These are phyloP conservation scores for Nylanderia fulva DNA, from an alignment of 1,140 invertebrate genomes.

Conservation along the genomic window DNA sequence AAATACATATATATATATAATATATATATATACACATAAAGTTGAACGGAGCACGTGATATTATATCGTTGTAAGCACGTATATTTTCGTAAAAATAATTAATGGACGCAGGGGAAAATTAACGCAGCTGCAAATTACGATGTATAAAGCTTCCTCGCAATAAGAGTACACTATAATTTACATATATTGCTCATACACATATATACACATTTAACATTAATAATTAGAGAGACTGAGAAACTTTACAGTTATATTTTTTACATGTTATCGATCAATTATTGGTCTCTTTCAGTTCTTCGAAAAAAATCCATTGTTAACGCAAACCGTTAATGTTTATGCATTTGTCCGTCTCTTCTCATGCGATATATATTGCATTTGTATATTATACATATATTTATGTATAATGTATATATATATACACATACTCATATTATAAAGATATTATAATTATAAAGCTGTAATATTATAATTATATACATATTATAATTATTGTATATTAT, in stretches of 20 bases:
- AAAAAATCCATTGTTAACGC: constrained; percentile 1
- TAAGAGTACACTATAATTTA: constrained; percentile 35
- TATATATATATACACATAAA: no score
- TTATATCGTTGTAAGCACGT: not conserved
- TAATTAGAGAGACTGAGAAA: constrained; percentile 46
- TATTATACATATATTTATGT: constrained; percentile 8
- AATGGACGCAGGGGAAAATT: not conserved
- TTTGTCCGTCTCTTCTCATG: constrained; percentile 30
- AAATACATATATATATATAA: no score
- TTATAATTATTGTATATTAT: no score
- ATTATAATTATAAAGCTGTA: no score
- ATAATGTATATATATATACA: no score
- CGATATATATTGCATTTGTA: constrained; percentile 20
- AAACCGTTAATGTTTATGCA: constrained; percentile 12
- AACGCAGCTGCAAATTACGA: not conserved
- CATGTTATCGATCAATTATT: constrained; percentile 9
- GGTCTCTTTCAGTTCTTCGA: constrained; percentile 20
- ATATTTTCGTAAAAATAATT: constrained; percentile 35
- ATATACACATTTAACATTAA: constrained; percentile 22
- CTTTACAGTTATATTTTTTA: constrained; percentile 37
- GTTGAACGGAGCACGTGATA: not conserved
- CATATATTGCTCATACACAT: constrained; percentile 21
- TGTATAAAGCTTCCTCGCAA: constrained; percentile 42
- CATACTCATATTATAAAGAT: no score
- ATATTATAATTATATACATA: no score